These are phyloP conservation scores for Agrilus cyanescens DNA, from an alignment of 2,888 invertebrate species.

Conservation along the genomic window DNA sequence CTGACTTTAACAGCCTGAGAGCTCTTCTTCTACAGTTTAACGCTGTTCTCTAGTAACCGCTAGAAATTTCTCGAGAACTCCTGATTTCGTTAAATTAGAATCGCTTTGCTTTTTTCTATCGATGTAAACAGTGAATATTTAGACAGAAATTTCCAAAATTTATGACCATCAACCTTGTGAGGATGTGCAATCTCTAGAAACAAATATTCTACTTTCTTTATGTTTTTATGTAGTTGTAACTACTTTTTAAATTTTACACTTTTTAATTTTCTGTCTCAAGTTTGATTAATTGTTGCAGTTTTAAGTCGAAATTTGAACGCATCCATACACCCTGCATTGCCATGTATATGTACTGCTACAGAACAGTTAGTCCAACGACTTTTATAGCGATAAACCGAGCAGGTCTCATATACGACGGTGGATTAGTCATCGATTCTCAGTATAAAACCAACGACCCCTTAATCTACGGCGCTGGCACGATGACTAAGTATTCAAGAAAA, in stretches of 20 bases:
- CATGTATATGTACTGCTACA: constrained; percentile 26
- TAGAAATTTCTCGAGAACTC: too few species aligned
- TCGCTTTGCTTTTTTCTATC: too few species aligned
- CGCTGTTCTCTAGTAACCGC: too few species aligned
- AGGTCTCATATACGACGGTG: constrained; percentile 45
- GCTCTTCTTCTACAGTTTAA: too few species aligned
- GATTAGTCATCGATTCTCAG: constrained; percentile 42
- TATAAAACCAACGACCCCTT: constrained; percentile 47
- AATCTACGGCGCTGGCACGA: constrained; percentile 48
- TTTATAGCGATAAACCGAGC: constrained; percentile 39
- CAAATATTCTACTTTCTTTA: too few species aligned
- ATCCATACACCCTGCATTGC: constrained; percentile 24
- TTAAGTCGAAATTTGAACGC: constrained; percentile 21
- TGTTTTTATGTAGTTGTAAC: constrained; percentile 6
- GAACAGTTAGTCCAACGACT: constrained; percentile 21
- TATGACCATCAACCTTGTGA: too few species aligned
- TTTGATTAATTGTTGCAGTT: constrained; percentile 8
- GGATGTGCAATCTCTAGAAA: too few species aligned
- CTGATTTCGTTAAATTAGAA: too few species aligned
- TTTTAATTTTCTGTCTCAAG: too few species aligned
- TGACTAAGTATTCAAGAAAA: constrained; percentile 43
- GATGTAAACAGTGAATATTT: too few species aligned
- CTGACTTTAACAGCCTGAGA: too few species aligned
- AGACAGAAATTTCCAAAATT: too few species aligned
- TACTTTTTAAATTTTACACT: constrained; percentile 24